Base-by-base conservation (phyloP, 1,140 invertebrate species). In the Brachionus koreanus region DNA sequence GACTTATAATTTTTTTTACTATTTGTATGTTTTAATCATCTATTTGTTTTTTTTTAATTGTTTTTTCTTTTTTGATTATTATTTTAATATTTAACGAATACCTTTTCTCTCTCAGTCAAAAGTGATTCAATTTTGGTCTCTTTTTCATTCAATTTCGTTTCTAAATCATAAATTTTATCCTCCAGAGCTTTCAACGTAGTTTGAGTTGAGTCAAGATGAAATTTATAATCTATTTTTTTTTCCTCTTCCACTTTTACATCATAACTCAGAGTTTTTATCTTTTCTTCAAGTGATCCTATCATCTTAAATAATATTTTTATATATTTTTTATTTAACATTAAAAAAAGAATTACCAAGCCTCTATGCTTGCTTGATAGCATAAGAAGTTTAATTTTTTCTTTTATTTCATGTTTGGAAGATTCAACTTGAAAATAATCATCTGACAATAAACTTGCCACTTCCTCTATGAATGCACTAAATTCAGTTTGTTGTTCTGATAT, bases 381-480 rank as follows among this genome's bases (percentile, higher is more conserved):
- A 37, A 82, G 65, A 19, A 82, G 35, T 35, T 82, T 83, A 1
- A 88, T 84, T 37, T 83, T 83, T 29, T 86, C 85, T 69, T 84
- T 86, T 63, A 89, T 85, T 12, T 57, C 52, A 49, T 89, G 86
- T 57, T 88, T 87, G 29, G 83, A 85, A 6, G 84, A 84, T 23
- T 85, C 69, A 23, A 85, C 69, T 25, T 61, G 82, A 37, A 79
- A 52, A 82, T 85, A 85, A 10, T 82, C 61, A 13, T 86, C 84
- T 61, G 84, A 85, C 25, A 89, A 83, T 3, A 88, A 25, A 29
- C 83, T 82, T 1, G 86, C 85, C 1, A 89, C 39, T 67, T 86
- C 84, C 61, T 89, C 87, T 37, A 84, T 83, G 83, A 89, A 87
- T 9, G 84, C 63, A 7, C 77, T 65, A 74, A 85, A 85, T 75